Percentiles rank a stretch among this genome's conserved stretches.
Evolutionary conservation across 2,113 vertebrate genomes (phyloP).

Genomic region (Rhabdomys dilectus): DNA sequence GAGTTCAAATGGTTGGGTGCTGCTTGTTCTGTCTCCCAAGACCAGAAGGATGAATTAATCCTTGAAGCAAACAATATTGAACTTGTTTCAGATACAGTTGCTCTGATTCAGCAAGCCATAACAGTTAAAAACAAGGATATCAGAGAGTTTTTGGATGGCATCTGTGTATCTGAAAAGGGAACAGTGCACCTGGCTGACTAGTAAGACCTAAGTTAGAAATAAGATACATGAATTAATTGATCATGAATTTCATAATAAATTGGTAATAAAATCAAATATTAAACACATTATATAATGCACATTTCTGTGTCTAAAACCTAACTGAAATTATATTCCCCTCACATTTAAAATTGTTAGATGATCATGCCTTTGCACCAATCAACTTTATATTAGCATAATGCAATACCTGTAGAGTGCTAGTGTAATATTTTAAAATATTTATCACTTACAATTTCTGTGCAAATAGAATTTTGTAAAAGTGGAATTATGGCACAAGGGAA

Average conservation of each 20-base stretch:
- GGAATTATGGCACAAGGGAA: not conserved
- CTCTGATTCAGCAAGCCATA: too few relatives aligned
- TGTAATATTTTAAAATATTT: slow-evolving; percentile 35
- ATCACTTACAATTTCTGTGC: not conserved
- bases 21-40: too few relatives aligned
- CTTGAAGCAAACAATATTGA: not conserved
- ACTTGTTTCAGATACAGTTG: too few relatives aligned
- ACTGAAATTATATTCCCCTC: not conserved
- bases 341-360: not conserved
- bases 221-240: not conserved
- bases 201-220: not conserved
- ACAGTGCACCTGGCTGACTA: too few relatives aligned
- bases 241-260: not conserved
- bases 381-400: not conserved
- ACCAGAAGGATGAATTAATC: too few relatives aligned
- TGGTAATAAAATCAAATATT: not conserved
- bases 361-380: not conserved
- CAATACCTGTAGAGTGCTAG: not conserved
- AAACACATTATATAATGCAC: not conserved
- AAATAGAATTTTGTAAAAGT: not conserved
- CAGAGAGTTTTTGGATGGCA: too few relatives aligned
- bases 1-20: too few relatives aligned
- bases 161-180: too few relatives aligned
- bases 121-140: too few relatives aligned
- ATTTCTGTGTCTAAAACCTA: slow-evolving; percentile 8